Evolutionary conservation across 2,888 invertebrate species (phyloP), one percentile per base, ranked within the genome.

Genomic region (Esperia sulphurella): DNA sequence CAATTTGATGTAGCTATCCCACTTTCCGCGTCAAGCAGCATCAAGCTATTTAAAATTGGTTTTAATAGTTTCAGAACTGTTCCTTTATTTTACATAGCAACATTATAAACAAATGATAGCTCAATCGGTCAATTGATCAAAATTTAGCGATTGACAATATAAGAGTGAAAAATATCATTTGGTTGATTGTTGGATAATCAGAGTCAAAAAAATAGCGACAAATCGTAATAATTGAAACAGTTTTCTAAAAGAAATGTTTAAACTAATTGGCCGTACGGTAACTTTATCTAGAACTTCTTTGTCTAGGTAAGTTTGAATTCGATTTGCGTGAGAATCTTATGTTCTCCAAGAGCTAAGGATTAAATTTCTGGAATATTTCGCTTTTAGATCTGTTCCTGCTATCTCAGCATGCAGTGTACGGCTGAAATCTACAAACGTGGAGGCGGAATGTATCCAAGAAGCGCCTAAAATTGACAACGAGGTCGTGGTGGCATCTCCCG

Each of bases 391-490:
- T 3, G 52, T 81, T 9, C 80, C 85, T 48, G 71, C 79, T 1
- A 76, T 81, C 46, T 78, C 86, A 40, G 76, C 78, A 45, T 57
- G 64, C 40, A 64, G 61, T 46, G 13, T 65, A 39, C 60, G 59
- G 8, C 55, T 57, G 10, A 43, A 46, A 42, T 50, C 57, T 7
- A 8, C 5, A 0, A 57, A 61, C 14, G 46, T 53, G 8, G 82
- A 86, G 50, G 79, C 81, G 6, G 54, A 57, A 1, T 54, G 63
- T 35, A 61, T 71, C 6, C 85, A 81, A 45, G 92, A 92, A 59
- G 89, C 91, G 4, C 84, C 88, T 0, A 81, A 65, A 49, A 83
- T 92, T 41, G 91, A 92, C 43, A 74, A 89, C 54, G 83, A 86
- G n/a, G 39, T 72, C 4, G 80, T 90, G 14, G 59, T 92, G 14